phyloP scores from a whole-genome alignment of 2,888 invertebrate genomes.

The Cacoxenus indagator region DNA sequence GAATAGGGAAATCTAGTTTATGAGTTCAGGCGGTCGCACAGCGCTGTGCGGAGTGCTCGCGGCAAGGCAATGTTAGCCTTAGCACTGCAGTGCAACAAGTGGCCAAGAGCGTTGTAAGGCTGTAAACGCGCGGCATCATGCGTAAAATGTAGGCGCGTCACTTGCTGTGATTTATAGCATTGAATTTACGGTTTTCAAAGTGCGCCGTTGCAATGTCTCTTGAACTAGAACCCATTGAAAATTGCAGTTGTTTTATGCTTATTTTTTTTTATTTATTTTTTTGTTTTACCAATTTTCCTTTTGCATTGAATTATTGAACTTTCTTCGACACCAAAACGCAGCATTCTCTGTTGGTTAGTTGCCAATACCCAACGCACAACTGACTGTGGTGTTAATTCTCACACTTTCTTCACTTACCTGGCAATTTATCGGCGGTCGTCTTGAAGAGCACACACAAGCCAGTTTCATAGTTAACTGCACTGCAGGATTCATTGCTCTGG shows the following conservation, averaged over 20 bases:
- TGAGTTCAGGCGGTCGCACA: constrained; percentile 5
- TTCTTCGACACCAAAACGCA: constrained; percentile 56
- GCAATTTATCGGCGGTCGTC: constrained; percentile 89
- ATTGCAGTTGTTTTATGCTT: too few species aligned
- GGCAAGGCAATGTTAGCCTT: too few species aligned
- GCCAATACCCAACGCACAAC: too few species aligned
- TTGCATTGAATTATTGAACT: constrained; percentile 58
- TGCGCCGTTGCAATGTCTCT: constrained; percentile 27
- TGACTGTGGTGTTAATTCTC: too few species aligned
- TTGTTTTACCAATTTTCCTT: not conserved
- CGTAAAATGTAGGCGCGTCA: constrained; percentile 54
- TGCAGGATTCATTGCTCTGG: constrained; percentile 91
- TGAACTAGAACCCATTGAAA: constrained; percentile 61
- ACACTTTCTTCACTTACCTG: constrained; percentile 77
- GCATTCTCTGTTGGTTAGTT: too few species aligned
- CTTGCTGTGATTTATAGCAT: constrained; percentile 52
- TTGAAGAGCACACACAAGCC: constrained; percentile 93
- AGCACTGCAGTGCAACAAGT: constrained; percentile 37
- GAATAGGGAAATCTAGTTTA: constrained; percentile 61
- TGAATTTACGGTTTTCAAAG: constrained; percentile 27
- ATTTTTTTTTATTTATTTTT: not conserved
- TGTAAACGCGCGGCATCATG: constrained; percentile 46
- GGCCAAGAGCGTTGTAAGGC: constrained; percentile 15
- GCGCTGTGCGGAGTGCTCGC: not conserved
- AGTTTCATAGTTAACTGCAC: constrained; percentile 95